A percentile compares a stretch with the other conserved stretches of the same genome.
These are phyloP conservation scores for Cephus pulcher DNA, from an alignment of 2,888 invertebrate species.

Conservation along the genomic window DNA sequence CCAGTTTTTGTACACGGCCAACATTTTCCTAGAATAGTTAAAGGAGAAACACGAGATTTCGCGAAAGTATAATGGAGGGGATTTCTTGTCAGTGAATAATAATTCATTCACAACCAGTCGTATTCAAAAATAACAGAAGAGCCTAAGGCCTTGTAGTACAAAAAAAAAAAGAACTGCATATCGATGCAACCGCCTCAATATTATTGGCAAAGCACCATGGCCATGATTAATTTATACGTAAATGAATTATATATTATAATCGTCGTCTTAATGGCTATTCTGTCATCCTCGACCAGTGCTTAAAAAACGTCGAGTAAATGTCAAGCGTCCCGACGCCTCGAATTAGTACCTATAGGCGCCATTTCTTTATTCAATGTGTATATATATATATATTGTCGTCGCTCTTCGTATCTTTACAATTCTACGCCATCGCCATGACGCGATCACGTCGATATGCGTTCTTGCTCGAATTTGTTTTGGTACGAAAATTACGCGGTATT, in stretches of 20 bases:
- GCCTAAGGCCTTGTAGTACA: not conserved
- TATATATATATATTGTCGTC: not conserved
- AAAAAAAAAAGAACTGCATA: not conserved
- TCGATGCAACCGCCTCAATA: not conserved
- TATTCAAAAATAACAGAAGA: not conserved
- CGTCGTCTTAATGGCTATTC: not conserved
- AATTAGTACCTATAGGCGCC: not conserved
- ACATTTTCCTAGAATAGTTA: not conserved
- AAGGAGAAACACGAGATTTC: not conserved
- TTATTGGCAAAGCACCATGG: not conserved
- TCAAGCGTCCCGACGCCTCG: not conserved
- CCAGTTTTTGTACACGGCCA: not conserved
- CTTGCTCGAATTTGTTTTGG: not conserved
- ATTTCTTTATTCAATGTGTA: not conserved
- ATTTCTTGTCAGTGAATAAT: not conserved
- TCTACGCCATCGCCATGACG: not conserved
- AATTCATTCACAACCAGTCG: not conserved
- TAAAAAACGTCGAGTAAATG: not conserved
- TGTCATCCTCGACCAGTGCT: not conserved
- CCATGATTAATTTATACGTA: not conserved
- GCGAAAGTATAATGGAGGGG: not conserved
- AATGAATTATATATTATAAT: not conserved
- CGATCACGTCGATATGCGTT: not conserved
- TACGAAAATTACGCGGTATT: not conserved
- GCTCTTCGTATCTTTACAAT: not conserved